phyloP scores from a whole-genome alignment of 2,888 invertebrate species.

The Carterocephalus palaemon region DNA sequence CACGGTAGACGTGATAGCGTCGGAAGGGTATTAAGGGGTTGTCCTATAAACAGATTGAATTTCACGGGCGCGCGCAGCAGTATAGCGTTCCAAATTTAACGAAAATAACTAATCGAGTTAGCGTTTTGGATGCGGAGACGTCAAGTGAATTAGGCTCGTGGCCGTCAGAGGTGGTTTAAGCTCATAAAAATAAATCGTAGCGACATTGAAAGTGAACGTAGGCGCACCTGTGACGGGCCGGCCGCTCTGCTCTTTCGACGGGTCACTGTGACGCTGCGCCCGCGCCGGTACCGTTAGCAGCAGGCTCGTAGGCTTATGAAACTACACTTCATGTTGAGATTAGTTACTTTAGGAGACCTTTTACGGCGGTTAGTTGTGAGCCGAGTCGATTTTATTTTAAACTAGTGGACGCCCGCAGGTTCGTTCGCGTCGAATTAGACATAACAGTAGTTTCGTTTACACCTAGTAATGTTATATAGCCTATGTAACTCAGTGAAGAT shows the following conservation, averaged over 20 bases:
- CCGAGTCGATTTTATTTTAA: too few species aligned
- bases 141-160: constrained; percentile 11
- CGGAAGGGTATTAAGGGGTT: neutral
- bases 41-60: neutral
- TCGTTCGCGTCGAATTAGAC: too few species aligned
- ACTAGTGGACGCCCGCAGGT: too few species aligned
- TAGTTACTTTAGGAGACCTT: constrained; percentile 36
- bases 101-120: constrained; percentile 5
- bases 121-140: constrained; percentile 4
- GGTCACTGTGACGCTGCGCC: constrained; percentile 64
- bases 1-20: too few species aligned
- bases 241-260: constrained; percentile 47
- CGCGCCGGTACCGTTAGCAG: constrained; percentile 63
- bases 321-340: constrained; percentile 22
- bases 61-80: too few species aligned
- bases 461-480: too few species aligned
- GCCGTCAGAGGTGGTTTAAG: constrained; percentile 25
- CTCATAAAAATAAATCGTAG: constrained; percentile 52
- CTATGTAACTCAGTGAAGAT: too few species aligned
- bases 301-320: constrained; percentile 31
- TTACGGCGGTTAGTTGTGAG: too few species aligned
- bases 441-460: too few species aligned
- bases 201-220: constrained; percentile 70
- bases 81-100: neutral
- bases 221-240: constrained; percentile 60